Evolutionary conservation across 2,888 invertebrate genomes (phyloP), one percentile per base, ranked within the genome.

Genomic region (Eristalinus aeneus): DNA sequence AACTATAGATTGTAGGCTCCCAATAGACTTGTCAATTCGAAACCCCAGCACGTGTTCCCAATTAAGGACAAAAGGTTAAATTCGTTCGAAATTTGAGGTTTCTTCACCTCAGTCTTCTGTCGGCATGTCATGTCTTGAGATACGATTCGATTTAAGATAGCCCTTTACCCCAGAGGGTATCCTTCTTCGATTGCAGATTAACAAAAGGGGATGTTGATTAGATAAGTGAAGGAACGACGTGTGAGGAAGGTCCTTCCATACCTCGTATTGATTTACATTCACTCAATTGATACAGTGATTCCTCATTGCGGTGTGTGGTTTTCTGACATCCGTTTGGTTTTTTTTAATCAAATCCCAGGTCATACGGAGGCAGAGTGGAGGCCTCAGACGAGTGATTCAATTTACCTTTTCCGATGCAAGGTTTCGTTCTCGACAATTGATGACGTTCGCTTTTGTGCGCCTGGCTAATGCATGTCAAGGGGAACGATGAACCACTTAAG

Each of bases 21-120:
- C 46, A 2, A 46, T 46, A 46, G 46, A 46, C 16, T 16, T 16
- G 46, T 46, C 46, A 16, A 39, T 23, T 36, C 39, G 53, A 68
- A 68, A 67, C 46, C 46, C 32, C 20, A 85, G 72, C 85, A 85
- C 85, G 85, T 80, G 85, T 63, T 80, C 32, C 53, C 68, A 73
- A 76, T 80, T 85, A 85, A 63, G 76, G 58, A 73, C 58, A n/a
- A 80, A 76, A 68, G 68, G 76, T 80, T 85, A 72, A 80, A 73
- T 80, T 72, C 46, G 39, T 9, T 56, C 68, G 54, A 69, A 80
- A 80, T 85, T 46, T 76, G 72, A 68, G 76, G 58, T 80, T 53
- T 73, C 32, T 20, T 76, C 67, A 56, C 46, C 71, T 63, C 72
- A 61, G 11, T 65, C 31, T 23, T 10, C 27, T 10, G 12, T 31